Conservation (phyloP, 2,797 vertebrate species). For the Cichlasoma orientale region DNA sequence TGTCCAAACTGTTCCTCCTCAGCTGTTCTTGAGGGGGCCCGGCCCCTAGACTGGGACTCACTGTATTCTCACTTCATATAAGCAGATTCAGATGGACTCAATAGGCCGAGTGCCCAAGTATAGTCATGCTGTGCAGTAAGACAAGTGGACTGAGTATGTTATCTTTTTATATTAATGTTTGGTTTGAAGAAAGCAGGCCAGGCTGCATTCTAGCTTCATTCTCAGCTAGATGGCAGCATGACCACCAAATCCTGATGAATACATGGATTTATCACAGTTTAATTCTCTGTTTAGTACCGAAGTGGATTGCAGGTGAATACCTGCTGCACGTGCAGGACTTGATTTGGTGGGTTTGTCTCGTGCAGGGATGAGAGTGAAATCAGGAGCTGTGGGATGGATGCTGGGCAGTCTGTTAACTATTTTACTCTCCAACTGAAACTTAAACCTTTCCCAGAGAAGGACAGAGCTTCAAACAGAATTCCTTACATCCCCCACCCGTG, state of each 20-base stretch:
- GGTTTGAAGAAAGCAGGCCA: background rate
- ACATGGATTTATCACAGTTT: background rate
- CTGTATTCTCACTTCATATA: background rate
- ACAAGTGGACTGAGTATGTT: background rate
- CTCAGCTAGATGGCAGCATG: conserved; percentile 61
- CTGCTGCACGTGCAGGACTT: background rate
- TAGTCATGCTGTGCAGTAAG: background rate
- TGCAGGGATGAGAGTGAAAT: background rate
- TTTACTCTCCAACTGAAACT: conserved; percentile 76
- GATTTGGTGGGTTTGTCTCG: background rate
- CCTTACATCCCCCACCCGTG: conserved; percentile 5
- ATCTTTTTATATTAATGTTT: background rate
- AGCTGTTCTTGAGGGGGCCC: background rate
- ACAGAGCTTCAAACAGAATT: conserved; percentile 29
- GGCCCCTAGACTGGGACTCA: too few species aligned
- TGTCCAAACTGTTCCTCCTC: background rate
- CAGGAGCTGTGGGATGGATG: conserved; percentile 24
- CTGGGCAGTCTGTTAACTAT: conserved; percentile 78
- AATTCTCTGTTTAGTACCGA: background rate
- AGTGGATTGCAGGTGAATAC: background rate
- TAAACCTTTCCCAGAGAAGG: conserved; percentile 58
- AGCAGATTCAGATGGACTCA: background rate
- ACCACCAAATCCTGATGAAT: conserved; percentile 23
- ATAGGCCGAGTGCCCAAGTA: background rate
- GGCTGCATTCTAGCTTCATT: background rate